Conservation (phyloP, 2,113 vertebrate genomes). For the Apus apus region DNA sequence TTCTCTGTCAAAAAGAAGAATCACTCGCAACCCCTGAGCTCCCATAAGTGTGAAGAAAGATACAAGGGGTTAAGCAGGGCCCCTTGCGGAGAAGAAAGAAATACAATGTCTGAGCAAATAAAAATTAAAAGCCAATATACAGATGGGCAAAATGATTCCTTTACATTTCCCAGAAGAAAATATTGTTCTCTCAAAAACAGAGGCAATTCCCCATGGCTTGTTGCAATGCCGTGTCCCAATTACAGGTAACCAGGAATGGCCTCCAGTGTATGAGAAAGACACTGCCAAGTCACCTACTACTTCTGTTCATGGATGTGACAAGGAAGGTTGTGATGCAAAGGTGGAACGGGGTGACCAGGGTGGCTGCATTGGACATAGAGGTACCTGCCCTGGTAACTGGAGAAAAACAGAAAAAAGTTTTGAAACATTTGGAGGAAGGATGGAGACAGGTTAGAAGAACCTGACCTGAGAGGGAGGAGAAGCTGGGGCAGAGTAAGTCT, state of each 20-base stretch:
- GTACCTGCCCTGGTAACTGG: neutral
- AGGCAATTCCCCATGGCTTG: neutral
- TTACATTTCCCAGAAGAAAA: neutral
- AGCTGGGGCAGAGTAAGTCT: neutral
- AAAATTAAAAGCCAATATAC: neutral
- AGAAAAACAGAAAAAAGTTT: rapidly evolving
- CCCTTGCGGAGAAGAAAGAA: neutral
- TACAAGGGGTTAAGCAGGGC: neutral
- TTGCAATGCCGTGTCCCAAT: neutral
- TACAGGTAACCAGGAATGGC: neutral
- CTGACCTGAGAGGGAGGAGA: neutral
- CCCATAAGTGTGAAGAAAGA: neutral
- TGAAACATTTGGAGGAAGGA: neutral
- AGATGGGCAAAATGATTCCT: neutral
- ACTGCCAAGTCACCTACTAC: neutral
- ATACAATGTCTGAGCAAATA: neutral
- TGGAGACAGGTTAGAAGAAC: neutral
- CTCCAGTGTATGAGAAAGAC: neutral
- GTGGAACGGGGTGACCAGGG: neutral
- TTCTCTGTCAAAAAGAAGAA: neutral
- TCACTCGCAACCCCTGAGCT: neutral
- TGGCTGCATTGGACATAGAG: neutral
- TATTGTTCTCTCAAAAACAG: neutral
- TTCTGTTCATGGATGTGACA: neutral
- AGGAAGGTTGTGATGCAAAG: neutral